A percentile compares a stretch with the other conserved stretches of the same genome.
These are phyloP conservation scores for Crotophaga sulcirostris DNA, from an alignment of 2,113 vertebrate species.

Conservation along the genomic window DNA sequence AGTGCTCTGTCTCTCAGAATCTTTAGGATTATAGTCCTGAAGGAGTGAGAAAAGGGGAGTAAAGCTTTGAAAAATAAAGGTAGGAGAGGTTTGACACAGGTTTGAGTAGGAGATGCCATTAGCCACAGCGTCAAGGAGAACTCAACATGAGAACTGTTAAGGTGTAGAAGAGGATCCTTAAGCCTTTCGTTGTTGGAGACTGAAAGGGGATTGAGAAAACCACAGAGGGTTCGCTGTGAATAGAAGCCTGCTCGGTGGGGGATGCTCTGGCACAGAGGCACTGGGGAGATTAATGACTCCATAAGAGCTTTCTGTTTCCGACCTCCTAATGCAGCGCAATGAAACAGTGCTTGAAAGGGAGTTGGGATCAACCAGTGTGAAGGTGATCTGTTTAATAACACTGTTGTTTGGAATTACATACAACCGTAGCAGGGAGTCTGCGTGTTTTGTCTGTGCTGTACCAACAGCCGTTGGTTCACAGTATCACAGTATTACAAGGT, in stretches of 20 bases:
- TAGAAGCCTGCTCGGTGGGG: background rate
- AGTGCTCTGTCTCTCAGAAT: fast-evolving
- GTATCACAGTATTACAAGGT: too few species aligned
- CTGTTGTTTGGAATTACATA: background rate
- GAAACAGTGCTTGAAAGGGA: background rate
- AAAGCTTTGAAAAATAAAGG: background rate
- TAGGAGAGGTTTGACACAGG: background rate
- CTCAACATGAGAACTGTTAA: background rate
- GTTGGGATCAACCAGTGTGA: background rate
- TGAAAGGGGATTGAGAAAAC: background rate
- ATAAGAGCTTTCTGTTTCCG: background rate
- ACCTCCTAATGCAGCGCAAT: background rate
- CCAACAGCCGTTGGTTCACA: fast-evolving
- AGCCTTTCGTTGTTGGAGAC: background rate
- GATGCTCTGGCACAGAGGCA: background rate
- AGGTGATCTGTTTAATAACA: background rate
- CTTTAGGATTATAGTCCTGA: background rate
- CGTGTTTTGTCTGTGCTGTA: background rate
- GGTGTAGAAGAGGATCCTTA: background rate
- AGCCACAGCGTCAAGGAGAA: background rate
- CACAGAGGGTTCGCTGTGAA: background rate
- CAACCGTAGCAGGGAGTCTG: background rate
- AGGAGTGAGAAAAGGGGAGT: background rate
- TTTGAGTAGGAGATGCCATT: background rate
- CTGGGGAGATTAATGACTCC: background rate